Conservation (phyloP, 64 coral and sea anemone genomes). For the Montipora efflorescens region DNA sequence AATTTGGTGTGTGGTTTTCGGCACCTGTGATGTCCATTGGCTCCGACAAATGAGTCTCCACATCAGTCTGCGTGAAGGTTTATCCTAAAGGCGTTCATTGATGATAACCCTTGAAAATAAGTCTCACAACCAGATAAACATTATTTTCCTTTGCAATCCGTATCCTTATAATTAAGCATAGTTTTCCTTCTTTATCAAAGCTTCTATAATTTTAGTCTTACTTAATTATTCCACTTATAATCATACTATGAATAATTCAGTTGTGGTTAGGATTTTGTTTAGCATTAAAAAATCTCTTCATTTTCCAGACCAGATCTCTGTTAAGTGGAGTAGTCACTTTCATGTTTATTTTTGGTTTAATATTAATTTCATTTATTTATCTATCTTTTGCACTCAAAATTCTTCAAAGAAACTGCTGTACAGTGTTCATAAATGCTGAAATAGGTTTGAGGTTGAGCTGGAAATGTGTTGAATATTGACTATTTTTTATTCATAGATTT, state of each 20-base stretch:
- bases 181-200: not conserved
- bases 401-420: not conserved
- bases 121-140: not conserved
- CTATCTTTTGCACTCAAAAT: not conserved
- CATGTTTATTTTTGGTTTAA: not conserved
- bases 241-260: constrained; percentile 40
- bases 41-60: not conserved
- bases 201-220: not conserved
- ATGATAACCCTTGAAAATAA: not conserved
- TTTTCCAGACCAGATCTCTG: not conserved
- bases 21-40: not conserved
- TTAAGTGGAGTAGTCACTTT: not conserved
- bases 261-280: not conserved
- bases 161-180: not conserved
- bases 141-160: not conserved
- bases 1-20: not conserved
- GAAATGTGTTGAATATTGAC: not conserved
- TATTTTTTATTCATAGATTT: not conserved
- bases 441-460: not conserved
- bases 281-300: not conserved
- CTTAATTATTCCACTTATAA: not conserved
- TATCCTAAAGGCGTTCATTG: not conserved
- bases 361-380: not conserved
- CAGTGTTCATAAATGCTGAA: too few species aligned
- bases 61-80: not conserved